Base-by-base conservation (phyloP, 2,888 invertebrate genomes). In the Antitype chi region DNA sequence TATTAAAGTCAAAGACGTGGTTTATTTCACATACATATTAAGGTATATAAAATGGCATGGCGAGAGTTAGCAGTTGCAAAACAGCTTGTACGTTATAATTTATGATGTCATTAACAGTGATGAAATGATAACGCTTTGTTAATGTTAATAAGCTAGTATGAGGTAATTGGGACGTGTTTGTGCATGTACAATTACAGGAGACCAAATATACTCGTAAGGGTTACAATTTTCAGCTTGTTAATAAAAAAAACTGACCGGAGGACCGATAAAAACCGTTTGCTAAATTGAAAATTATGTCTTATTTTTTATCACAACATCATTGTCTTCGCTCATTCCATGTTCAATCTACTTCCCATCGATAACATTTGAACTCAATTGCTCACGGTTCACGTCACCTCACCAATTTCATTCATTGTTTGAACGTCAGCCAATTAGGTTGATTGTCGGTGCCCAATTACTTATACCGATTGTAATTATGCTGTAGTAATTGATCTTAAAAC, bases 11-110 rank as follows among this genome's bases (percentile, higher is more conserved):
- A 78, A 81, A 81, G 55, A 68, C 32, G 73, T 80, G 84, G 83
- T 89, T 89, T 78, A 84, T 87, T 87, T 87, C 73, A 82, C 80
- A 87, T 83, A 80, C 57, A 67, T 87, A 87, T 86, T 89, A 81
- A 80, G 67, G 38, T 78, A 89, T 88, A 87, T 88, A 87, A 87
- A 88, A 75, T 67, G 57, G 53, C 47, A 69, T 76, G 60, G 69
- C 74, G 75, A 71, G 78, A 71, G 62, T 85, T 68, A 76, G 80
- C 76, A 80, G 64, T 75, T 75, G 74, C 76, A 43, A 71, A 81
- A 85, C 80, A 82, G 86, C 81, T 85, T 87, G 81, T 80, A 76
- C 71, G 75, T 84, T 78, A 81, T 83, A 85, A 89, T 87, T 89
- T 86, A 88, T 74, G 88, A 81, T 55, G 60, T 76, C 70, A 85